These are phyloP conservation scores for Centropyge bicolor DNA, from an alignment of 2,797 vertebrate genomes.

Conservation along the genomic window DNA sequence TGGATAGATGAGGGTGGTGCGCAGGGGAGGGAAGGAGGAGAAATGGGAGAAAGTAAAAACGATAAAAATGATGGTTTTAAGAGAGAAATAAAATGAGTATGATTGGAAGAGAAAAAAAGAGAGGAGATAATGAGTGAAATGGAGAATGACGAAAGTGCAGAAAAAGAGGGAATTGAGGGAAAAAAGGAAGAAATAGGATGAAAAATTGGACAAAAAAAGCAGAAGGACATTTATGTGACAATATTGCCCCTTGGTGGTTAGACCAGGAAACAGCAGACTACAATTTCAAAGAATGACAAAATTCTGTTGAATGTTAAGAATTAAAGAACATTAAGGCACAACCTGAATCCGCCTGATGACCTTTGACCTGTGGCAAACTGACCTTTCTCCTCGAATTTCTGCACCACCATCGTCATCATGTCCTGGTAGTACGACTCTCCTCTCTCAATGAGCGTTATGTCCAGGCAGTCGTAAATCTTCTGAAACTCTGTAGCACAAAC, in stretches of 20 bases:
- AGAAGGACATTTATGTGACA: conserved; percentile 23
- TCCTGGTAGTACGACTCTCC: conserved; percentile 97
- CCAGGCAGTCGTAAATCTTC: conserved; percentile 93
- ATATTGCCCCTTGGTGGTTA: conserved; percentile 72
- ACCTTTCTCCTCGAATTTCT: conserved; percentile 94
- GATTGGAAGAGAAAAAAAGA: background rate
- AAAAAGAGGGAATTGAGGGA: background rate
- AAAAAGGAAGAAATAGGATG: background rate
- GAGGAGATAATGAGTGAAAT: background rate
- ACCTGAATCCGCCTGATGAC: background rate
- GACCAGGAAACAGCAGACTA: background rate
- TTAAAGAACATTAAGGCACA: background rate
- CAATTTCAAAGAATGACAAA: too few species aligned
- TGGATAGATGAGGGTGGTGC: background rate
- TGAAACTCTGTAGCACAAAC: conserved; percentile 89
- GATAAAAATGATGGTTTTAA: too few species aligned
- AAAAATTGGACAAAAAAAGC: background rate
- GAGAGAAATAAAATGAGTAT: background rate
- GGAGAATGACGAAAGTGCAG: background rate
- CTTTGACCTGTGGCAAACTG: conserved; percentile 8
- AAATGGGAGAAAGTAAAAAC: background rate
- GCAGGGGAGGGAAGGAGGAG: background rate
- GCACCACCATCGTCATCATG: conserved; percentile 90
- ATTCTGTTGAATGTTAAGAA: background rate
- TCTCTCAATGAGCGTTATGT: conserved; percentile 88